phyloP scores from a whole-genome alignment of 2,888 invertebrate species.

The Bruchidius siliquastri region DNA sequence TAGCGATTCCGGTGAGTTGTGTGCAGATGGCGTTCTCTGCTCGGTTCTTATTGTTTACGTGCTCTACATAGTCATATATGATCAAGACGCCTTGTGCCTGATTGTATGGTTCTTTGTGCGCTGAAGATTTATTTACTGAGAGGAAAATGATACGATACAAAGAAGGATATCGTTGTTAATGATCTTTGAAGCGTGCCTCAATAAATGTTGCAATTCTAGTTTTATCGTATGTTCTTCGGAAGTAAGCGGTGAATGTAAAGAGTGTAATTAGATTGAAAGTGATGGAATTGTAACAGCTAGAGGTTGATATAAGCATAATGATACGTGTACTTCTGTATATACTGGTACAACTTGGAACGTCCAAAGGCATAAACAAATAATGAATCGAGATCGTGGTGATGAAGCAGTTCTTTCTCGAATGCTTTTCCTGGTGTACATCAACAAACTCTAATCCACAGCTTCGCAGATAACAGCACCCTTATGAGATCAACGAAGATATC shows the following conservation, averaged over 20 bases:
- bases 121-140: background rate
- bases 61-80: background rate
- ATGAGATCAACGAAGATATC: no score
- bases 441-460: no score
- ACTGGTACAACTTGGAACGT: no score
- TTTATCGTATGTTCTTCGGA: background rate
- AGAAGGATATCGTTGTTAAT: background rate
- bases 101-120: background rate
- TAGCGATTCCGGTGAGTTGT: background rate
- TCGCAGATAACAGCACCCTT: no score
- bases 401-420: no score
- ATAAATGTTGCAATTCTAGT: background rate
- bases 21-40: background rate
- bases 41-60: background rate
- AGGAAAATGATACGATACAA: background rate
- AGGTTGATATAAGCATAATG: no score
- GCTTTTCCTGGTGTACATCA: no score
- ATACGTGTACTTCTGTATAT: no score
- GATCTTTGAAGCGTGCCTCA: background rate
- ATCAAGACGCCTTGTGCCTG: background rate
- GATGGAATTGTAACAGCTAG: no score
- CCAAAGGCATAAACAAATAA: no score
- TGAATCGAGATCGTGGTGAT: no score
- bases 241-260: background rate
- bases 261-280: background rate